These are phyloP conservation scores for Vanessa cardui DNA, from an alignment of 2,888 invertebrate genomes.

Conservation along the genomic window DNA sequence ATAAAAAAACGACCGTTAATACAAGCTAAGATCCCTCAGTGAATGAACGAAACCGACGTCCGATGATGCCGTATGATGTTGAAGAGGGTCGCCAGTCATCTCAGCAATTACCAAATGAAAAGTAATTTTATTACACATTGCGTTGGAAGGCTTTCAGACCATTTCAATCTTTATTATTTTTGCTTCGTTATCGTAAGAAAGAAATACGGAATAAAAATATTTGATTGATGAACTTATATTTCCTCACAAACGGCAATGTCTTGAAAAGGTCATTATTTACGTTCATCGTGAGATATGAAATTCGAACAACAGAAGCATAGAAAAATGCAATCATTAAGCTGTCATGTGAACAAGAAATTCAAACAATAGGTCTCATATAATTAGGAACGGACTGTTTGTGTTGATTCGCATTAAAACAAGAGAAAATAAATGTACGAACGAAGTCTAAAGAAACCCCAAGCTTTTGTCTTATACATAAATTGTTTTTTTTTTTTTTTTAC, in stretches of 20 bases:
- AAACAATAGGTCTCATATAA: conserved; percentile 9
- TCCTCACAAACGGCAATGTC: neutral
- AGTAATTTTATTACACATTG: conserved; percentile 20
- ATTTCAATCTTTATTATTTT: conserved; percentile 16
- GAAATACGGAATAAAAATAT: neutral
- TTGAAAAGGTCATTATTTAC: neutral
- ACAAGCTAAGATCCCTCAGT: conserved; percentile 21
- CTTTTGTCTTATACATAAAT: neutral
- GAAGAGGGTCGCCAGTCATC: conserved; percentile 27
- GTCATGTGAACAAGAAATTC: conserved; percentile 1
- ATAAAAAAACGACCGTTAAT: conserved; percentile 43
- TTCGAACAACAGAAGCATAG: conserved; percentile 5
- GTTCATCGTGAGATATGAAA: neutral
- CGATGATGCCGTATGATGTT: conserved; percentile 28
- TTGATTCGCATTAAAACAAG: conserved; percentile 1
- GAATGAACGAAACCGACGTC: conserved; percentile 24
- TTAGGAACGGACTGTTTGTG: neutral
- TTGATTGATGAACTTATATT: neutral
- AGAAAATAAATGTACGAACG: neutral
- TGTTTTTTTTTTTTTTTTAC: neutral
- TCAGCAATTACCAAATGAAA: conserved; percentile 19
- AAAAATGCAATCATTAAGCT: conserved; percentile 6
- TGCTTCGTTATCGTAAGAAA: too few species aligned
- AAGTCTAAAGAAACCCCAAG: neutral
- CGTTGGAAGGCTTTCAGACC: neutral